Evolutionary conservation across 2,113 vertebrate species (phyloP).

Genomic region (Glaucomys volans): DNA sequence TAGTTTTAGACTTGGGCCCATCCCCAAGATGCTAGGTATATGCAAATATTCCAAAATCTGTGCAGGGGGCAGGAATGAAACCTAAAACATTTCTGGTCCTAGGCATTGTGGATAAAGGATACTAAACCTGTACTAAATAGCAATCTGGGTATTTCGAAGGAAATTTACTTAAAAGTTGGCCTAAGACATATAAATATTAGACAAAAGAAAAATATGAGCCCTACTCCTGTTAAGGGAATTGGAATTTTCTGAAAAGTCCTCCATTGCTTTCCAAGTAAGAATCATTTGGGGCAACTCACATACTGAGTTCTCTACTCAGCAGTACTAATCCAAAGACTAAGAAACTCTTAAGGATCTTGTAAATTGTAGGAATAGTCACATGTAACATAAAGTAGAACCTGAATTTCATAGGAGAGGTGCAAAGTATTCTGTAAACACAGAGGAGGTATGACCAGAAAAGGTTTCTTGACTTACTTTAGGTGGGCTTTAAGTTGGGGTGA

Average conservation of each 20-base stretch:
- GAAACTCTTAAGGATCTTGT: background rate
- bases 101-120: background rate
- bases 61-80: background rate
- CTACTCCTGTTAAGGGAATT: background rate
- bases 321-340: background rate
- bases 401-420: background rate
- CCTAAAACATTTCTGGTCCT: background rate
- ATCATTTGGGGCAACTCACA: background rate
- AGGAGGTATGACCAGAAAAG: background rate
- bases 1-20: background rate
- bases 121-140: background rate
- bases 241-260: background rate
- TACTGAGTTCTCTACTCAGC: background rate
- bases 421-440: too few species aligned
- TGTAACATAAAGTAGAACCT: background rate
- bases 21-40: background rate
- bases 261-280: constrained; percentile 34
- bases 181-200: constrained; percentile 31
- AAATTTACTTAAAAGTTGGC: constrained; percentile 25
- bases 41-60: background rate
- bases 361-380: background rate
- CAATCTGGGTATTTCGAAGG: constrained; percentile 19
- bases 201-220: constrained; percentile 5
- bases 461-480: background rate
- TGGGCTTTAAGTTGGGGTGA: background rate